Evolutionary conservation across 2,797 vertebrate genomes (phyloP).

Genomic region (Myotis daubentonii): DNA sequence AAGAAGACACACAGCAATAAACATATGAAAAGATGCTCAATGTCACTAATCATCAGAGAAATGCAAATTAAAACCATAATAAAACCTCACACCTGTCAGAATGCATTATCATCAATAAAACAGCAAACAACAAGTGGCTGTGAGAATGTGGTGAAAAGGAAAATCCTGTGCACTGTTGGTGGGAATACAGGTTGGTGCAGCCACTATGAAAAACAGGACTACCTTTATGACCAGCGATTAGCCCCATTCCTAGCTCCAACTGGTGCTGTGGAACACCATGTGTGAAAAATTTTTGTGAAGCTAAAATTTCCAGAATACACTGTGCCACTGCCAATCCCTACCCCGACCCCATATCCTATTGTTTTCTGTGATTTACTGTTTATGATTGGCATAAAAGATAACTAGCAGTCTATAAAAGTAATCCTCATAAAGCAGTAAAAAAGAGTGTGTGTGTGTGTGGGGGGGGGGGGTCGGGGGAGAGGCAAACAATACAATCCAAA

Average conservation of each 20-base stretch:
- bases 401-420: background rate
- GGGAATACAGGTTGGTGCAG: background rate
- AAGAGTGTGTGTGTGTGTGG: background rate
- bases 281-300: background rate
- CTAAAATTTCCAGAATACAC: background rate
- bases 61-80: background rate
- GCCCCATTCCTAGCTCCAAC: background rate
- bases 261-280: background rate
- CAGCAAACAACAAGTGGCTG: background rate
- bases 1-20: background rate
- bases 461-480: background rate
- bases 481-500: background rate
- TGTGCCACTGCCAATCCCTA: background rate
- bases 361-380: background rate
- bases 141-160: background rate
- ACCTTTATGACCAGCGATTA: background rate
- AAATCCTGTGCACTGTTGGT: background rate
- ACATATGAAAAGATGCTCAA: background rate
- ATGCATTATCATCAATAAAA: background rate
- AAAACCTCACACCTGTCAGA: background rate
- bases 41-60: background rate
- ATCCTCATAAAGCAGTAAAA: background rate
- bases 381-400: background rate
- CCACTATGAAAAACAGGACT: background rate
- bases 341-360: background rate